A percentile compares a stretch with the other conserved stretches of the same genome.
phyloP scores from a whole-genome alignment of 2,888 invertebrate genomes.

The Sclerodermus sp. region DNA sequence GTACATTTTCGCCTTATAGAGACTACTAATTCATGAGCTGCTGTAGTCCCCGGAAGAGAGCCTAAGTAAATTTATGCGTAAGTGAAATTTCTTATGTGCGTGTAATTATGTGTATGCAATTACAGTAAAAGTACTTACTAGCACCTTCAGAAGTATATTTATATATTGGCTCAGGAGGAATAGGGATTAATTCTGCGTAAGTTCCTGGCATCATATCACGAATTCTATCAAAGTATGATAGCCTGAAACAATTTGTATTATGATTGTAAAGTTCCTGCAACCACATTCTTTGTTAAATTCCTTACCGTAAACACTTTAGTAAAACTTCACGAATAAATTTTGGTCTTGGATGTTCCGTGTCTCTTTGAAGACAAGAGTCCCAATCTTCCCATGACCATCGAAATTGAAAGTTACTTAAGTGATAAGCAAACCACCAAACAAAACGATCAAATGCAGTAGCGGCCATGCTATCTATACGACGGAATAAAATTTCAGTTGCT shows the following conservation, averaged over 20 bases:
- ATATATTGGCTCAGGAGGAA: constrained; percentile 82
- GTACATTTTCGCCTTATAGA: constrained; percentile 88
- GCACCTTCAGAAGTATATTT: constrained; percentile 90
- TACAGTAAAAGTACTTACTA: constrained; percentile 63
- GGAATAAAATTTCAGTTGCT: constrained; percentile 95
- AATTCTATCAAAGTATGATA: constrained; percentile 93
- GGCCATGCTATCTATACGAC: constrained; percentile 96
- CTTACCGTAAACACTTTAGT: constrained; percentile 83
- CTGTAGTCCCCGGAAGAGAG: constrained; percentile 75
- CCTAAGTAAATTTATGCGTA: constrained; percentile 57
- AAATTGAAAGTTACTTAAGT: constrained; percentile 98
- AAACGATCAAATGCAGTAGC: constrained; percentile 95
- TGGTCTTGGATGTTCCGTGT: constrained; percentile 87
- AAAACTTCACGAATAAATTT: constrained; percentile 93
- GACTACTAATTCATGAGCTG: constrained; percentile 84
- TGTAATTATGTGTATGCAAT: neutral
- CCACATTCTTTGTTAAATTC: neutral
- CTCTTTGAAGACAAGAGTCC: constrained; percentile 83
- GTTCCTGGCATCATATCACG: constrained; percentile 89
- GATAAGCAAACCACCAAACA: constrained; percentile 96
- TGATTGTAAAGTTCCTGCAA: neutral
- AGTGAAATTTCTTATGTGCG: neutral
- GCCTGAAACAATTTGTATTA: constrained; percentile 58
- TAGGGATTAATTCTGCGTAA: constrained; percentile 82
- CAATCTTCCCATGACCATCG: constrained; percentile 99